Percentiles rank a stretch among this genome's conserved stretches.
These are phyloP conservation scores for Phengaris arion DNA, from an alignment of 2,888 invertebrate species.

Conservation along the genomic window DNA sequence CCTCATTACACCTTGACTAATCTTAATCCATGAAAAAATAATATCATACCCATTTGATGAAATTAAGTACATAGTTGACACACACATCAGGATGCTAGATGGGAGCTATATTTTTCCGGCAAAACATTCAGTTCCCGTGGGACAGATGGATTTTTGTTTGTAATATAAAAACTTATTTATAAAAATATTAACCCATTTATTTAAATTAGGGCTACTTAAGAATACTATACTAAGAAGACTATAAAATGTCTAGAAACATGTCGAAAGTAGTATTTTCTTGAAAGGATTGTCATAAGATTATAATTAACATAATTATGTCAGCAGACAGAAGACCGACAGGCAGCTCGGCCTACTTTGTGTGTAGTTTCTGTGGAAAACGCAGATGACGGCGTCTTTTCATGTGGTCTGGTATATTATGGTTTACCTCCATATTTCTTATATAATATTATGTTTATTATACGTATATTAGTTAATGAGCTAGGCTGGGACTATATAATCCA, in stretches of 20 bases:
- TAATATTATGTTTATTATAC: no score
- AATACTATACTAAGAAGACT: background rate
- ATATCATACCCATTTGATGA: no score
- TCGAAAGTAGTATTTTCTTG: background rate
- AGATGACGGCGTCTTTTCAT: background rate
- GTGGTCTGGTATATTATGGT: background rate
- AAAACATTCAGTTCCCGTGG: background rate
- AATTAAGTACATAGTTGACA: no score
- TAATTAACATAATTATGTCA: background rate
- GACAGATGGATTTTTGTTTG: background rate
- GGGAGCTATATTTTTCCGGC: background rate
- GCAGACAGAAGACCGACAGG: constrained; percentile 11
- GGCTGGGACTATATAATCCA: no score
- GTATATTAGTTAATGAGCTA: no score
- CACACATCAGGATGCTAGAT: background rate
- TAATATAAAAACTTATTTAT: background rate
- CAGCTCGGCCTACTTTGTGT: background rate
- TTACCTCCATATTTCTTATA: no score
- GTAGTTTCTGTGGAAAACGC: no score
- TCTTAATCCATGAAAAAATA: no score
- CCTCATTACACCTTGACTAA: no score
- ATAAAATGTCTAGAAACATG: background rate
- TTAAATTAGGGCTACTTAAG: background rate
- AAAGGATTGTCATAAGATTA: background rate
- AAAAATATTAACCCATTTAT: background rate